phyloP scores from a whole-genome alignment of 1,140 invertebrate genomes.

The Heterodera schachtii region DNA sequence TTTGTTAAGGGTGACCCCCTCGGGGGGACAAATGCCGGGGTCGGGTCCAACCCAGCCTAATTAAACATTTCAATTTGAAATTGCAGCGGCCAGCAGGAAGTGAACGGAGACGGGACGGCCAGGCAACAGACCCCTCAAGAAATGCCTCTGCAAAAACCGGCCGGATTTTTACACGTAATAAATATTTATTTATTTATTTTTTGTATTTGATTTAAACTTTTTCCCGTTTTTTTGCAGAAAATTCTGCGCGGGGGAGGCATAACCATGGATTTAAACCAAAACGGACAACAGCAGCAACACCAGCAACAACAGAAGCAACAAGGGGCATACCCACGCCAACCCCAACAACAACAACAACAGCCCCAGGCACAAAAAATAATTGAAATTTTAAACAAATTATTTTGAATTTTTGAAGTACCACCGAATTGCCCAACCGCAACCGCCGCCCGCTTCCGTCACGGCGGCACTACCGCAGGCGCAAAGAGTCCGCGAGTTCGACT shows the following conservation, averaged over 20 bases:
- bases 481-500: background rate
- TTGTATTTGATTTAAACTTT: background rate
- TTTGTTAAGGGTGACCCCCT: background rate
- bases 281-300: conserved; percentile 5
- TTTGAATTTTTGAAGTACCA: background rate
- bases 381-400: background rate
- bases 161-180: conserved; percentile 26
- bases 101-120: background rate
- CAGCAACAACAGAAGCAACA: too few relatives aligned
- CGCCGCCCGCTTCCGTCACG: too few relatives aligned
- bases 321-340: conserved; percentile 1
- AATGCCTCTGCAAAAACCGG: conserved; percentile 26
- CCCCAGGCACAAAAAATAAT: background rate
- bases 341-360: background rate
- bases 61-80: background rate
- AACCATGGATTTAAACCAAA: conserved; percentile 22
- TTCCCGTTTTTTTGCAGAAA: conserved; percentile 23
- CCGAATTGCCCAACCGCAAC: background rate
- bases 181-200: too few relatives aligned
- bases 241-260: conserved; percentile 28
- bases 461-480: too few relatives aligned
- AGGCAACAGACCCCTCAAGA: conserved; percentile 11
- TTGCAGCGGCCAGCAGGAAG: conserved; percentile 7
- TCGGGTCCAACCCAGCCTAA: background rate
- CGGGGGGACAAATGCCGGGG: background rate